Base-by-base conservation (phyloP, 2,797 vertebrate species). In the Pseudotriccus pelzelni region DNA sequence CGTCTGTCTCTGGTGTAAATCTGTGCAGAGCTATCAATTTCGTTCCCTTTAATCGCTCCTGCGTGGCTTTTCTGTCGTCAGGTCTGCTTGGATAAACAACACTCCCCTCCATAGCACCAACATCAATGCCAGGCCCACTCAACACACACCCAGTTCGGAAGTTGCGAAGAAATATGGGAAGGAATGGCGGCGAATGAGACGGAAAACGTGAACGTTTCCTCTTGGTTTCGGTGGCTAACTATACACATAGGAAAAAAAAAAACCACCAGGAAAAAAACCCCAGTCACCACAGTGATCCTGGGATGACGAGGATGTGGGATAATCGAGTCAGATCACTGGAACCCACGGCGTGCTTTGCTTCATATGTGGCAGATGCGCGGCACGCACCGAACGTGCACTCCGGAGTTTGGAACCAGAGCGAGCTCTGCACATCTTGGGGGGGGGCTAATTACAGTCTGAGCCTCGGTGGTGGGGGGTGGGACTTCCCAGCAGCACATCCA, bases 221-320 rank as follows among this genome's bases (percentile, higher is more conserved):
- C 69, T 93, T 50, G 84, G 30, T 34, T 96, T 94, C 75, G 69
- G 82, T 94, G 86, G 80, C 47, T 87, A 93, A 62, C 83, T 89
- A 97, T 97, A 97, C 97, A 97, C 97, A 97, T 97, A 97, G 97
- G 97, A 97, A 97, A 97, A 96, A 91, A 37, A 37, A 37, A n/a
- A n/a, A n/a, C n/a, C n/a, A 64, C 23, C 68, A 86, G 62, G 43
- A 63, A 68, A 89, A 76, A n/a, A n/a, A n/a, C n/a, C 66, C 55
- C 92, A 90, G 90, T 92, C 87, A 93, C 82, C 82, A 73, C 87
- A 90, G 95, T 95, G 96, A 93, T 64, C 66, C 74, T 37, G 21
- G 44, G 87, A 89, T 69, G 84, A 19, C 8, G 9, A 72, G 34
- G 79, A 36, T 66, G 87, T 50, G 89, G 34, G 50, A 18, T 16